Base-by-base conservation (phyloP, 2,113 vertebrate genomes). In the Channa argus region DNA sequence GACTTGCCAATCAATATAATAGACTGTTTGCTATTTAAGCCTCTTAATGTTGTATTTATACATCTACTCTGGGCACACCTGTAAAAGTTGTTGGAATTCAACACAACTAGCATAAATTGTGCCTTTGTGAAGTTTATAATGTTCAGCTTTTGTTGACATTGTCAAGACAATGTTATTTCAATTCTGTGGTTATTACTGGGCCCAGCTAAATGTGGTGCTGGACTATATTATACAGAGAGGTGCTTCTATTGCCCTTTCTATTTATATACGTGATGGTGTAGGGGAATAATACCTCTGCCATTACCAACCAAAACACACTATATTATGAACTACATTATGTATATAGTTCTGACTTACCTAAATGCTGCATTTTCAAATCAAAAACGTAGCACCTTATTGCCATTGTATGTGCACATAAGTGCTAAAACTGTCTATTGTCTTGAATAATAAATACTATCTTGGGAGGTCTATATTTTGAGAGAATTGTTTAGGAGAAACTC, bases 381-480 rank as follows among this genome's bases (percentile, higher is more conserved):
- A 24, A 24, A 24, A 24, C 24, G 24, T 24, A 24, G 24, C 24
- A 24, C 24, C 24, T 24, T 24, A 24, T 24, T 24, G 24, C 24
- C 24, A 24, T 24, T 24, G 24, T 24, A 24, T 24, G 24, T 24
- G 24, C 9, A 51, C 15, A 51, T 24, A 8, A 9, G 8, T 24
- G 24, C 24, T 24, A 24, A 24, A 24, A 58, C 46, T 2, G 49
- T 74, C 52, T 46, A 71, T 45, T 63, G 49, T 71, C 49, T 67
- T 49, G 11, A 52, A 61, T 67, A 67, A 83, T 71, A 37, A 49
- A 84, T 74, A 36, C 5, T 51, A 71, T 77, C 65, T 71, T 80
- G 59, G 71, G 77, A 75, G 79, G 83, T 78, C 79, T 63, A 24
- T 63, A 56, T 63, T 77, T 64, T 49, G 15, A 79, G 5, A 71